Conservation (phyloP, 2,113 vertebrate species). For the Lates calcarifer region DNA sequence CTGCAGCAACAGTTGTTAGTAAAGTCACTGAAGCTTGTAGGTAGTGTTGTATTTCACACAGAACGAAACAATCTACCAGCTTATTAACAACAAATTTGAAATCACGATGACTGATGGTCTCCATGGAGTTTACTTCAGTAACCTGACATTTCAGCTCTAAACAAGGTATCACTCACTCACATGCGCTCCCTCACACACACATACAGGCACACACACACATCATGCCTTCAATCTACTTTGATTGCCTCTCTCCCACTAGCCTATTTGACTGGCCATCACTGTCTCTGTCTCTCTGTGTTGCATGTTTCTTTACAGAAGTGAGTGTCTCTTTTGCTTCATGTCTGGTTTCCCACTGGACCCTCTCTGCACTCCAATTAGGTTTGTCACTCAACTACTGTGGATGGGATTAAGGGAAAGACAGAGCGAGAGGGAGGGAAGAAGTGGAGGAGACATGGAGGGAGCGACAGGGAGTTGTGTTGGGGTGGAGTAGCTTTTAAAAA, state of each 20-base stretch:
- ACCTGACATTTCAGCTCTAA: conserved; percentile 58
- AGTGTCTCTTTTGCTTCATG: conserved; percentile 72
- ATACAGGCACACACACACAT: conserved; percentile 21
- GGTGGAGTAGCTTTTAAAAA: conserved; percentile 46
- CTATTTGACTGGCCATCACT: conserved; percentile 76
- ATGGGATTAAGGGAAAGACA: conserved; percentile 75
- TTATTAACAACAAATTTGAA: conserved; percentile 58
- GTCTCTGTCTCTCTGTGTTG: conserved; percentile 62
- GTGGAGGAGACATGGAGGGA: conserved; percentile 1
- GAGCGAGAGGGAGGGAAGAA: neutral
- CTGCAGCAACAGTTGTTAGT: conserved; percentile 1
- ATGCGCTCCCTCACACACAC: conserved; percentile 4
- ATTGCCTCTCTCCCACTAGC: conserved; percentile 64
- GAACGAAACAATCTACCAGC: conserved; percentile 24
- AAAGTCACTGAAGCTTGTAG: neutral
- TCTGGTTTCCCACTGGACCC: conserved; percentile 74
- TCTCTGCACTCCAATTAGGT: conserved; percentile 82
- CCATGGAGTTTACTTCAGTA: conserved; percentile 36
- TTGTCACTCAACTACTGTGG: conserved; percentile 82
- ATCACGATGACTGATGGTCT: conserved; percentile 60
- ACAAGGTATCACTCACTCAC: conserved; percentile 48
- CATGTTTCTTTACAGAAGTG: conserved; percentile 73
- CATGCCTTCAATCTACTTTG: conserved; percentile 54
- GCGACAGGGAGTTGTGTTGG: conserved; percentile 28
- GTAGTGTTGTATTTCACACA: conserved; percentile 22